Base-by-base conservation (phyloP, 2,888 invertebrate genomes). In the Athrips mouffetella region DNA sequence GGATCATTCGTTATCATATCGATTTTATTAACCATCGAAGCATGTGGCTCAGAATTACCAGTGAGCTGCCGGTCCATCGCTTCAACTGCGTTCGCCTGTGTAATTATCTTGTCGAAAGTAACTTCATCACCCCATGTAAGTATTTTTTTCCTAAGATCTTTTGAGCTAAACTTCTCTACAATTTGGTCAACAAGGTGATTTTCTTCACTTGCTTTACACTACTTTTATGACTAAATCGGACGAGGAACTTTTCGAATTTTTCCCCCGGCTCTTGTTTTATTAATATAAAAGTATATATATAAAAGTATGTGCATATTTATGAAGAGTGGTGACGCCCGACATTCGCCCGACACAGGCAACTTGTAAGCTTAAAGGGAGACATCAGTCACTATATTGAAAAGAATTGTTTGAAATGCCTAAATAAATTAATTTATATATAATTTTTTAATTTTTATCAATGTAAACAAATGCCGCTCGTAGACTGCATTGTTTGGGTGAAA, bases 401-500 rank as follows among this genome's bases (percentile, higher is more conserved):
- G n/a, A n/a, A n/a, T n/a, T n/a, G n/a, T n/a, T n/a, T n/a, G n/a
- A n/a, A n/a, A n/a, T n/a, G n/a, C n/a, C n/a, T n/a, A n/a, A n/a
- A n/a, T n/a, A n/a, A n/a, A n/a, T n/a, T n/a, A n/a, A n/a, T n/a
- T n/a, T n/a, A n/a, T n/a, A n/a, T n/a, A n/a, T n/a, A n/a, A n/a
- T n/a, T n/a, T n/a, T n/a, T n/a, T n/a, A n/a, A n/a, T n/a, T n/a
- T n/a, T n/a, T n/a, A n/a, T n/a, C 5, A 33, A 11, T 11, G 8
- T 7, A 11, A 45, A 45, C 16, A 45, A 18, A 29, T 16, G 45
- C 20, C 29, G 10, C 23, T 31, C 21, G 21, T 35, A 46, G 21
- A 37, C 21, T 31, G n/a, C 30, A 7, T 30, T 30, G 30, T 10
- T 30, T 30, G 3, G 30, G 30, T 11, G 30, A 10, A 30, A 30